Evolutionary conservation across 1,140 invertebrate genomes (phyloP), one percentile per base, ranked within the genome.

Genomic region (Zeugodacus cucurbitae): DNA sequence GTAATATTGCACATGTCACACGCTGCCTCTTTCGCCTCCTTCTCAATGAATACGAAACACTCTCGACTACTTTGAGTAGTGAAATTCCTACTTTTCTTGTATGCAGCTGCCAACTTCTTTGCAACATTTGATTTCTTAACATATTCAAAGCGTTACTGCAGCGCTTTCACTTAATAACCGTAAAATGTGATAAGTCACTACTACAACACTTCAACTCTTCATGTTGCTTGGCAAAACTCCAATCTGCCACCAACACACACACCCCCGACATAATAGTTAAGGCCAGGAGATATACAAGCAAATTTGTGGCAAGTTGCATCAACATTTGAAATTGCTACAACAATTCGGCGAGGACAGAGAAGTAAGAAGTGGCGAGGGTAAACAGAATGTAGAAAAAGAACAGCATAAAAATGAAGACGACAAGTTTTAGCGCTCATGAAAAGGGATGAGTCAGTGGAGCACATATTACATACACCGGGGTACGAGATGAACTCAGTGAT

Each of bases 181-280:
- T 82, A 82, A 82, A 82, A 82, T 82, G 74, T 82, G 74, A 82
- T 82, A 82, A 82, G 74, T 82, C 41, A 82, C 41, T 82, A 41
- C n/a, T 48, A 41, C 48, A 54, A 54, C 48, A 14, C 44, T 20
- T 29, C 22, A 26, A 54, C 48, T 26, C 44, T 20, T 29, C 22
- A 26, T 54, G 74, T 44, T 82, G 74, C 32, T 82, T 82, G 41
- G 74, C 22, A 82, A 48, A 20, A 82, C 74, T 74, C 67, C 67
- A 74, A 74, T 41, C 10, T 41, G 17, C 32, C 20, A 6, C n/a
- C 2, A 8, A 17, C n/a, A n/a, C 22, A 26, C 10, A 54, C 10
- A 22, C 22, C 26, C 4, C 37, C 0, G 7, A 20, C 22, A 26
- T 37, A 14, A 14, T 41, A 29, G 11, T 29, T 20, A 48, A 44